Conservation (phyloP, 1,140 invertebrate genomes). For the Cotesia chilonis region DNA sequence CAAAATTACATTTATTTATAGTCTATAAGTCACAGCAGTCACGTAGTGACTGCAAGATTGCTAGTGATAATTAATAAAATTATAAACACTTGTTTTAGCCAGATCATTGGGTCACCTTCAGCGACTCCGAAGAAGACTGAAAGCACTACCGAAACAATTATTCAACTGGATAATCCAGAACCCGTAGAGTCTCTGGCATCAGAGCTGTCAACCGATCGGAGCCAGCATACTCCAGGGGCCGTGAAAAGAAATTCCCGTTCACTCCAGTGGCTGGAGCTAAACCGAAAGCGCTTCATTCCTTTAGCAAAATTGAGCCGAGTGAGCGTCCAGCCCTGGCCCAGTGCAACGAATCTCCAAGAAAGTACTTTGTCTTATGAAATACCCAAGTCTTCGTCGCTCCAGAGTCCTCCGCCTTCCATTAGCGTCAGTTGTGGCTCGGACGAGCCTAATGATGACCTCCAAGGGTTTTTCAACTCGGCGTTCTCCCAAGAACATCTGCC, state of each 20-base stretch:
- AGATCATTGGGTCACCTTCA: conserved; percentile 58
- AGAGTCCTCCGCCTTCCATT: conserved; percentile 29
- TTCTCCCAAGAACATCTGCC: conserved; percentile 48
- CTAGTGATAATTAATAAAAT: background rate
- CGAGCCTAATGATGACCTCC: background rate
- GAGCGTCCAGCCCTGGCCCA: conserved; percentile 56
- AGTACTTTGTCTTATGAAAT: conserved; percentile 19
- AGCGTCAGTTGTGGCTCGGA: conserved; percentile 8
- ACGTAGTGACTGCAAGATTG: no score
- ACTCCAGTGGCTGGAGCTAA: conserved; percentile 42
- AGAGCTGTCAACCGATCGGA: background rate
- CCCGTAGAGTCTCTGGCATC: background rate
- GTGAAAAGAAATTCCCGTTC: conserved; percentile 47
- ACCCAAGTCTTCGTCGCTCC: background rate
- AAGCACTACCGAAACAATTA: conserved; percentile 57
- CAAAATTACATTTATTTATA: no score
- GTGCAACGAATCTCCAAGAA: conserved; percentile 52
- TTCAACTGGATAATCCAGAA: conserved; percentile 56
- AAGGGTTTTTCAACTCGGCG: conserved; percentile 48
- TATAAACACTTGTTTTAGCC: conserved; percentile 59
- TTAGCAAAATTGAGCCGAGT: conserved; percentile 44
- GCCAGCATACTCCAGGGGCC: conserved; percentile 38
- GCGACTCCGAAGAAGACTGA: conserved; percentile 52
- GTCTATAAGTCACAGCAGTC: no score
- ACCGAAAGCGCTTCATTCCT: conserved; percentile 53